Base-by-base conservation (phyloP, 1,140 invertebrate species). In the Lasioglossum albipes region DNA sequence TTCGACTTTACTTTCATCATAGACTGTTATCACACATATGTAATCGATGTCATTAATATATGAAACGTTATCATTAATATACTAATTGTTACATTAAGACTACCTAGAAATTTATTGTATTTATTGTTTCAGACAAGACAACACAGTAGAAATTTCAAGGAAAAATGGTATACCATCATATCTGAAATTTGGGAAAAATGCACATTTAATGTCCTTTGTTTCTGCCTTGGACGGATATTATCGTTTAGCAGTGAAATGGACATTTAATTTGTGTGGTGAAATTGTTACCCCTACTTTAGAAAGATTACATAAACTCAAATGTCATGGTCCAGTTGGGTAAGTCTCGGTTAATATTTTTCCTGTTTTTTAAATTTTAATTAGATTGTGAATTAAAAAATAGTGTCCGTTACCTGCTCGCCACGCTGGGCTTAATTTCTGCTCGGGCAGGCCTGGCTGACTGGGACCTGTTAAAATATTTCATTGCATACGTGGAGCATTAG, bases 311-410 rank as follows among this genome's bases (percentile, higher is more conserved):
- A 92, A 94, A 67, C 93, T 97, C 75, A 97, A 96, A 92, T 98
- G 97, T 89, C 97, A 98, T 93, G 97, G 97, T 45, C 97, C 98
- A 74, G 95, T 98, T 79, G 97, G 96, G 96, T 96, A 94, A 93
- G n/a, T 31, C 36, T 36, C 36, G 5, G 36, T 61, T 41, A 27
- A 66, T 20, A 16, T 54, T 54, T 16, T 54, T 20, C 13, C 9
- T 13, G 9, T 49, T 49, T 49, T 49, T 6, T 7, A 49, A 7
- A 10, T 49, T 49, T 12, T 18, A 54, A 54, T 54, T 54, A 54
- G 13, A 54, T 54, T 54, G 12, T 54, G 13, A n/a, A n/a, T n/a
- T n/a, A n/a, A n/a, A n/a, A n/a, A n/a, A n/a, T n/a, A n/a, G n/a
- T n/a, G n/a, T n/a, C n/a, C n/a, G n/a, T n/a, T n/a, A n/a, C n/a